Percentiles rank a stretch among this genome's conserved stretches.
phyloP scores from a whole-genome alignment of 2,113 vertebrate species.

The Ursus arctos region DNA sequence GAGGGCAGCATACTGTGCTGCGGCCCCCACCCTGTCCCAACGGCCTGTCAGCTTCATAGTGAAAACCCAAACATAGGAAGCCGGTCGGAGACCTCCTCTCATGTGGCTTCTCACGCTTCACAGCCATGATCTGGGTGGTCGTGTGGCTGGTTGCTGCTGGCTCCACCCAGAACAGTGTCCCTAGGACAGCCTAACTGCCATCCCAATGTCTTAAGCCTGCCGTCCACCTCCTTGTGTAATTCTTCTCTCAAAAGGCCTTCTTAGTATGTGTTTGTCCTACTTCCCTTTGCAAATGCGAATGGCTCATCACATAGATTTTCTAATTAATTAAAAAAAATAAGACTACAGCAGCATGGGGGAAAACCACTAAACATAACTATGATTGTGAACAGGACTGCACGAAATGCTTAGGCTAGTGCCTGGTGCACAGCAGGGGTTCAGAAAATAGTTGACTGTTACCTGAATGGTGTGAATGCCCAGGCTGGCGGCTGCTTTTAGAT shows the following conservation, averaged over 20 bases:
- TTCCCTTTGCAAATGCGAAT: background rate
- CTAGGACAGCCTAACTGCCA: background rate
- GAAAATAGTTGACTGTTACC: constrained; percentile 77
- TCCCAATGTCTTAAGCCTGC: background rate
- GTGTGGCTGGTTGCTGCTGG: background rate
- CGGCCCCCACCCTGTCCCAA: background rate
- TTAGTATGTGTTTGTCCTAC: background rate
- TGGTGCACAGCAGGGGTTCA: background rate
- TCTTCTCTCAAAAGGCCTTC: constrained; percentile 2
- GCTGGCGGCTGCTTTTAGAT: constrained; percentile 88
- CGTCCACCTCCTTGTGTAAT: background rate
- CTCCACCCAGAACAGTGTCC: background rate
- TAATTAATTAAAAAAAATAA: background rate
- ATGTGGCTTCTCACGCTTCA: background rate
- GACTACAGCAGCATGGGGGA: background rate
- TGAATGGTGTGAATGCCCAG: constrained; percentile 90
- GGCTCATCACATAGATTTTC: background rate
- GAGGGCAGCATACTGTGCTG: background rate
- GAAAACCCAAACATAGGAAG: background rate
- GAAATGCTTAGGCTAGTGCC: background rate
- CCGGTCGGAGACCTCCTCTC: background rate
- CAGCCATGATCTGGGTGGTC: background rate
- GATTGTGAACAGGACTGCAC: background rate
- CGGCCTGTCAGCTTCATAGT: background rate
- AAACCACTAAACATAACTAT: background rate